Evolutionary conservation across 2,888 invertebrate species (phyloP).

Genomic region (Phoenoteleia sp.): DNA sequence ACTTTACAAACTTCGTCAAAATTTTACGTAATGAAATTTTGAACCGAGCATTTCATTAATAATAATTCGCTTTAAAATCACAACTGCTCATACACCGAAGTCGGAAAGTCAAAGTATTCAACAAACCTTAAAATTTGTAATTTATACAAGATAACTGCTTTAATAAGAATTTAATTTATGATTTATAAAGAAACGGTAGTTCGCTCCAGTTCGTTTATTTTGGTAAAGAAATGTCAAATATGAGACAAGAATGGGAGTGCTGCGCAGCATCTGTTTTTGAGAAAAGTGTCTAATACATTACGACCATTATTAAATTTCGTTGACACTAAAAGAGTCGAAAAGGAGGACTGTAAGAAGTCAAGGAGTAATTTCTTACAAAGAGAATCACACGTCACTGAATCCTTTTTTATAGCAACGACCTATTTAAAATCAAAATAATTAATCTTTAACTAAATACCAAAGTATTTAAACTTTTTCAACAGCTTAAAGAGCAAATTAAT

Average conservation of each 20-base stretch:
- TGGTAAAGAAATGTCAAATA: constrained; percentile 46
- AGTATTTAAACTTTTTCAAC: background rate
- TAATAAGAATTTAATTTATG: background rate
- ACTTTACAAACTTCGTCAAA: too few relatives aligned
- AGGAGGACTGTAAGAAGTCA: constrained; percentile 31
- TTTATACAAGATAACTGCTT: background rate
- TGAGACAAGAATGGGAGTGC: too few relatives aligned
- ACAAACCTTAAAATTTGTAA: background rate
- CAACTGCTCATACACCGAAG: background rate
- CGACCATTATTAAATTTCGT: constrained; percentile 42
- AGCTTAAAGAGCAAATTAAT: background rate
- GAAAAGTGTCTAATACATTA: constrained; percentile 45
- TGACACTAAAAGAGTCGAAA: constrained; percentile 14
- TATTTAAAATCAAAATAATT: background rate
- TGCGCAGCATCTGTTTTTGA: constrained; percentile 10
- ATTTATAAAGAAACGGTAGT: background rate
- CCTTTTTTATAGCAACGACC: background rate
- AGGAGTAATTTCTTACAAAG: constrained; percentile 14
- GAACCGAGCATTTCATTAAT: background rate
- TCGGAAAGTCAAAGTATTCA: background rate
- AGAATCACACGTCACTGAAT: background rate
- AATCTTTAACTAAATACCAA: background rate
- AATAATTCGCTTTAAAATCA: background rate
- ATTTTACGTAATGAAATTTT: background rate
- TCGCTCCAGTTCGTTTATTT: constrained; percentile 28